Percentiles rank a stretch among this genome's conserved stretches.
phyloP scores from a whole-genome alignment of 2,113 vertebrate species.

The Poeciliopsis retropinna region DNA sequence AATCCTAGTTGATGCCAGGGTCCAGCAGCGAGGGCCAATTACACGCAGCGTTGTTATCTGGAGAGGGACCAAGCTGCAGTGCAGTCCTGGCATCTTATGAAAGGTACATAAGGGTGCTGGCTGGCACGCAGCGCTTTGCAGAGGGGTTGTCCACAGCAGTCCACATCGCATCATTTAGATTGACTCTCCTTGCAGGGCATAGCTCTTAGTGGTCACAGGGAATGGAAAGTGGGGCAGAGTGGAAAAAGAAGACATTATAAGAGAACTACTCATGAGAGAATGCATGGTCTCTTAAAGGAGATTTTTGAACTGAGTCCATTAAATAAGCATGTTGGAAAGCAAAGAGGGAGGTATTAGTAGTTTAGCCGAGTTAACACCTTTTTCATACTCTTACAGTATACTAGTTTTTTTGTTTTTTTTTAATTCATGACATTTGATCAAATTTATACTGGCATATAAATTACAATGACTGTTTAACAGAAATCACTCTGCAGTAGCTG shows the following conservation, averaged over 20 bases:
- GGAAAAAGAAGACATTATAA: conserved; percentile 61
- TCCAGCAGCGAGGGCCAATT: conserved; percentile 61
- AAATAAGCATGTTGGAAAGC: conserved; percentile 28
- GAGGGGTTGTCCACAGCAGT: conserved; percentile 45
- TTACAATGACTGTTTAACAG: conserved; percentile 49
- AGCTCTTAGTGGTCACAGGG: conserved; percentile 41
- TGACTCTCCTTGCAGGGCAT: conserved; percentile 29
- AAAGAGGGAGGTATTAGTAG: conserved; percentile 1
- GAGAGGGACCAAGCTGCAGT: conserved; percentile 65
- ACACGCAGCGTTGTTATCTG: conserved; percentile 60
- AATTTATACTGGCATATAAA: conserved; percentile 54
- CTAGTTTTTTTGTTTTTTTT: conserved; percentile 31
- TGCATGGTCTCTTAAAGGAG: conserved; percentile 57
- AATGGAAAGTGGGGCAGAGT: conserved; percentile 26
- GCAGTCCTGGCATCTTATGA: conserved; percentile 58
- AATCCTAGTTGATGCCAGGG: conserved; percentile 48
- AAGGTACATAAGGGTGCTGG: conserved; percentile 59
- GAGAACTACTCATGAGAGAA: conserved; percentile 44
- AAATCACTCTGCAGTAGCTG: conserved; percentile 28
- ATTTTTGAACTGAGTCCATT: conserved; percentile 56
- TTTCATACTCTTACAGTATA: conserved; percentile 9
- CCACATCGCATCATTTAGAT: conserved; percentile 47
- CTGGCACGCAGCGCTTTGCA: conserved; percentile 39
- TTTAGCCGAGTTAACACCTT: conserved; percentile 36
- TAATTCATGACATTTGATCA: conserved; percentile 58